Base-by-base conservation (phyloP, 1,140 invertebrate genomes). In the Drosophila miranda region DNA sequence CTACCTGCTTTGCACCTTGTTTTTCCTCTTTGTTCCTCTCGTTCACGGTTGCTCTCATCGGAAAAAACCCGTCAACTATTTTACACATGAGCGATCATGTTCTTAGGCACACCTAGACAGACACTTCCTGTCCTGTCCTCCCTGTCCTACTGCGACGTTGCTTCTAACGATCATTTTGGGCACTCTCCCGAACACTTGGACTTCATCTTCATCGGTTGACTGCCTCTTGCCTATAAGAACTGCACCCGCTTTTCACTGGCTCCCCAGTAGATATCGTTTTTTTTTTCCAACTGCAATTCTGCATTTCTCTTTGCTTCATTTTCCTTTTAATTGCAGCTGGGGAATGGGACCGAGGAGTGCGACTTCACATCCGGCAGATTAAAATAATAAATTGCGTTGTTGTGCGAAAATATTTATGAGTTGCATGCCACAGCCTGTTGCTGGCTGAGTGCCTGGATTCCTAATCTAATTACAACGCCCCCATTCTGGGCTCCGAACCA, bases 391-490 rank as follows among this genome's bases (percentile, higher is more conserved):
- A 87, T 86, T 77, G 72, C 72, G 71, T 54, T 60, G 71, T 75
- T 67, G 82, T 86, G 81, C 81, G 82, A 86, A 86, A 78, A 81
- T 71, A 86, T 86, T 77, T 84, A 86, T 50, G 81, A 64, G 38
- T 51, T 19, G 42, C 61, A 58, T 55, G 28, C 49, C 26, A 51
- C 23, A 13, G 34, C 28, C 28, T 9, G 50, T 4, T 6, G 28
- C 5, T 8, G 28, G 21, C 14, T 8, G 8, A 19, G 28, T 26
- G 28, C 3, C 28, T n/a, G 51, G 16, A 19, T 44, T 38, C 28
- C 16, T 75, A 80, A 89, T 75, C 57, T 77, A 77, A 89, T 78
- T 79, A 68, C 63, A 68, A 62, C 55, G 53, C 75, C 59, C 74
- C 55, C 61, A 76, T 77, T 60, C 43, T 38, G 38, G 2, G 16